phyloP scores from a whole-genome alignment of 1,140 invertebrate species.

The Charaxes varanes region DNA sequence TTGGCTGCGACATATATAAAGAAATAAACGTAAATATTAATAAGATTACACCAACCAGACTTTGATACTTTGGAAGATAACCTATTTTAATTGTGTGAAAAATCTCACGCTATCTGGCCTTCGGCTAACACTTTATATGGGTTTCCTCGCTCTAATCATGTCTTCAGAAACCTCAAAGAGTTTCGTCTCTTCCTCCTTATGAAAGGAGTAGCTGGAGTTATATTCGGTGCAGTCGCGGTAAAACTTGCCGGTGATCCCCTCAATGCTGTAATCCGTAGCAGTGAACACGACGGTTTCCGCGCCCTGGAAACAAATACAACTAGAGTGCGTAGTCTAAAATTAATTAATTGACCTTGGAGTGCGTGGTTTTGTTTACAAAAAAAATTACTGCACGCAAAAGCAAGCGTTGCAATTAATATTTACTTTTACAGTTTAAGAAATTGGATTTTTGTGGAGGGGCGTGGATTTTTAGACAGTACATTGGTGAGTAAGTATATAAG shows the following conservation, averaged over 20 bases:
- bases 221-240: constrained; percentile 85
- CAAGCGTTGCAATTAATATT: too few species aligned
- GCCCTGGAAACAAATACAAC: constrained; percentile 73
- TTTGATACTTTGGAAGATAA: too few species aligned
- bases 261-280: constrained; percentile 79
- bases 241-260: constrained; percentile 78
- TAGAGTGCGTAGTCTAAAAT: not conserved
- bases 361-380: not conserved
- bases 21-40: too few species aligned
- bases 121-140: too few species aligned
- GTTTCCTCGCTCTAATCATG: constrained; percentile 61
- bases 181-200: constrained; percentile 75
- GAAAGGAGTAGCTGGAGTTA: constrained; percentile 77
- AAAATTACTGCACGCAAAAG: not conserved
- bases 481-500: too few species aligned
- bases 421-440: not conserved
- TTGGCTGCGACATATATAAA: too few species aligned
- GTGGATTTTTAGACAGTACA: too few species aligned
- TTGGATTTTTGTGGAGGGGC: too few species aligned
- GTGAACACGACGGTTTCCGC: constrained; percentile 86
- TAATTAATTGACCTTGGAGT: not conserved
- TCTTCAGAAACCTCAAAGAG: constrained; percentile 83
- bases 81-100: too few species aligned
- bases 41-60: too few species aligned
- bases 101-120: too few species aligned